A percentile compares a stretch with the other conserved stretches of the same genome.
phyloP scores from a whole-genome alignment of 2,797 vertebrate species.

The Sebastes trivittatus region DNA sequence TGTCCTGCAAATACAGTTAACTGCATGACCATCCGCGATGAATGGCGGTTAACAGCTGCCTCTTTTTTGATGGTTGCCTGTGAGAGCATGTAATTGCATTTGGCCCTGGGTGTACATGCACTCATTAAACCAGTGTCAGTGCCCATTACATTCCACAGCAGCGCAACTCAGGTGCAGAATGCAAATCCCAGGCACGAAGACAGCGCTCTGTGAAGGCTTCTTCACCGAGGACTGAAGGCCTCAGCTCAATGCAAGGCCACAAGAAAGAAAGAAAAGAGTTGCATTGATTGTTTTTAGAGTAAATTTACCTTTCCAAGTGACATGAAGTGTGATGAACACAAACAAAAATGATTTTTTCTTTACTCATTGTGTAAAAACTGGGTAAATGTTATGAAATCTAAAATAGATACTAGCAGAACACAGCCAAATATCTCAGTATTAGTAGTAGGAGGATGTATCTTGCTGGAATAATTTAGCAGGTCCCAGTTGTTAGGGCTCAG shows the following conservation, averaged over 20 bases:
- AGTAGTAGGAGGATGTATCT: conserved; percentile 39
- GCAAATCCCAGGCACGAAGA: conserved; percentile 47
- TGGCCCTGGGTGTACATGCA: conserved; percentile 75
- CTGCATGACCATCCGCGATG: conserved; percentile 63
- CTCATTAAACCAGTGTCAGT: conserved; percentile 74
- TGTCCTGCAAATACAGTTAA: conserved; percentile 72
- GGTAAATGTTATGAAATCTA: conserved; percentile 12
- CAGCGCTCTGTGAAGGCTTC: background rate
- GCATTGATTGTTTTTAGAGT: conserved; percentile 14
- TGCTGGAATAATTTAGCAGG: conserved; percentile 44
- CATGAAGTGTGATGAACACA: background rate
- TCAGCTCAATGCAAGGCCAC: background rate
- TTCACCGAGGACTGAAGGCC: background rate
- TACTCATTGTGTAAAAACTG: too few relatives aligned
- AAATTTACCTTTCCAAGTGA: background rate
- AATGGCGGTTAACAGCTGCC: conserved; percentile 72
- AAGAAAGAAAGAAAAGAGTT: background rate
- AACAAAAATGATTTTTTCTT: background rate
- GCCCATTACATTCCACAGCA: conserved; percentile 75
- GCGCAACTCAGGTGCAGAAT: conserved; percentile 64
- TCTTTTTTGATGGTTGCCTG: conserved; percentile 72
- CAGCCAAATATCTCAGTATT: conserved; percentile 39
- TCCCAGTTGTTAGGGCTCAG: conserved; percentile 65
- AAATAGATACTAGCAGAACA: conserved; percentile 29
- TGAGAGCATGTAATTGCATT: conserved; percentile 79